Conservation (phyloP, 2,888 invertebrate species). For the Habroteleia sp. region DNA sequence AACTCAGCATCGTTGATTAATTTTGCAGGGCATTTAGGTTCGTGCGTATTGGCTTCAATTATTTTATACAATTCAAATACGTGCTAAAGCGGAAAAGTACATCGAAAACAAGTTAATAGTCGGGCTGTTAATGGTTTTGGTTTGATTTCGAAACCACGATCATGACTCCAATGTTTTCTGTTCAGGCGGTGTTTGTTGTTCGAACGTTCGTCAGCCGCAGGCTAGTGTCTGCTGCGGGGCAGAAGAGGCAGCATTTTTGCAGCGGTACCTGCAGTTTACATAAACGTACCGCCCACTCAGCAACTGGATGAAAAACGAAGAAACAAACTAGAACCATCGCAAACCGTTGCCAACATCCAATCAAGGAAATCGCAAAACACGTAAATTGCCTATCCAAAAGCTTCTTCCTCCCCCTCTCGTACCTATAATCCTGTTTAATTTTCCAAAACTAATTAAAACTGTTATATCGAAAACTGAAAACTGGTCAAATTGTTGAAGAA, state of each 20-base stretch:
- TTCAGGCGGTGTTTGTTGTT: constrained; percentile 71
- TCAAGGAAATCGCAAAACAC: constrained; percentile 70
- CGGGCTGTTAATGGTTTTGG: constrained; percentile 71
- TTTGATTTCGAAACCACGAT: constrained; percentile 74
- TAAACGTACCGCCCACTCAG: constrained; percentile 72
- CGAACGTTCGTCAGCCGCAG: constrained; percentile 75
- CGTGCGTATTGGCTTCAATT: constrained; percentile 23
- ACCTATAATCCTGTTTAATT: constrained; percentile 26
- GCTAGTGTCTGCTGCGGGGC: constrained; percentile 63
- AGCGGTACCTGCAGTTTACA: constrained; percentile 74
- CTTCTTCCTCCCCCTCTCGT: not conserved
- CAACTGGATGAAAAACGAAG: constrained; percentile 70
- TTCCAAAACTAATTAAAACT: constrained; percentile 52
- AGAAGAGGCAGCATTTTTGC: constrained; percentile 70
- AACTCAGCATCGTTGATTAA: constrained; percentile 9
- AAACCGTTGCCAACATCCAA: constrained; percentile 70
- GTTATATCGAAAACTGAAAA: constrained; percentile 35
- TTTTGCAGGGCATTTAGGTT: constrained; percentile 8
- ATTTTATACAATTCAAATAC: constrained; percentile 49
- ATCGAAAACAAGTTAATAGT: constrained; percentile 70
- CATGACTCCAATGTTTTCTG: constrained; percentile 71
- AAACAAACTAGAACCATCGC: constrained; percentile 65
- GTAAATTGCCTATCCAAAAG: constrained; percentile 69
- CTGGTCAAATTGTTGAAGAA: constrained; percentile 31
- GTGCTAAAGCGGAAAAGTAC: constrained; percentile 62